phyloP scores from a whole-genome alignment of 2,888 invertebrate genomes.

The Deilephila elpenor region DNA sequence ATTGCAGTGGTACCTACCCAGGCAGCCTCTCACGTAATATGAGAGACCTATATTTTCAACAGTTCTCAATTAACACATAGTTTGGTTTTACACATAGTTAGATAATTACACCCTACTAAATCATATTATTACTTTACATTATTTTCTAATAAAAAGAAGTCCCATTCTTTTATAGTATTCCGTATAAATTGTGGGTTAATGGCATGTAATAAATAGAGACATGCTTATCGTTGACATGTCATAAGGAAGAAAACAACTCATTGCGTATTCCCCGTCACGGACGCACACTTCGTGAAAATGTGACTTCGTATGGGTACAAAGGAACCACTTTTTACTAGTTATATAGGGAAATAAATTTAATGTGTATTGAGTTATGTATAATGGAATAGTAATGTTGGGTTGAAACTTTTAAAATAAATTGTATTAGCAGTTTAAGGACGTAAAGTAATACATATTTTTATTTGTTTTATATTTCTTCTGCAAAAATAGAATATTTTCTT shows the following conservation, averaged over 20 bases:
- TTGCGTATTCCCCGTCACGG: constrained; percentile 71
- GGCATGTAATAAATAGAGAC: constrained; percentile 66
- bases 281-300: constrained; percentile 68
- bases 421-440: background rate
- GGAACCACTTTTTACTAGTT: constrained; percentile 48
- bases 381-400: background rate
- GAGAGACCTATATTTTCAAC: too few relatives aligned
- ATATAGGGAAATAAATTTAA: constrained; percentile 40
- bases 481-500: too few relatives aligned
- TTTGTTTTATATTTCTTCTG: too few relatives aligned
- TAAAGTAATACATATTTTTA: background rate
- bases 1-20: too few relatives aligned
- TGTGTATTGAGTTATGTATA: background rate
- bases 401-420: background rate
- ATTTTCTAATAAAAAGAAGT: too few relatives aligned
- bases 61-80: too few relatives aligned
- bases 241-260: constrained; percentile 62
- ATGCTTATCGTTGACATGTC: constrained; percentile 62
- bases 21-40: too few relatives aligned
- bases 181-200: constrained; percentile 45
- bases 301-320: constrained; percentile 53
- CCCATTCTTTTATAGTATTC: background rate
- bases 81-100: too few relatives aligned
- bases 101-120: too few relatives aligned
- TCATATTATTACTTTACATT: too few relatives aligned